Percentiles rank a stretch among this genome's conserved stretches.
These are phyloP conservation scores for Oreocharis arfaki DNA, from an alignment of 2,113 vertebrate species.

Conservation along the genomic window DNA sequence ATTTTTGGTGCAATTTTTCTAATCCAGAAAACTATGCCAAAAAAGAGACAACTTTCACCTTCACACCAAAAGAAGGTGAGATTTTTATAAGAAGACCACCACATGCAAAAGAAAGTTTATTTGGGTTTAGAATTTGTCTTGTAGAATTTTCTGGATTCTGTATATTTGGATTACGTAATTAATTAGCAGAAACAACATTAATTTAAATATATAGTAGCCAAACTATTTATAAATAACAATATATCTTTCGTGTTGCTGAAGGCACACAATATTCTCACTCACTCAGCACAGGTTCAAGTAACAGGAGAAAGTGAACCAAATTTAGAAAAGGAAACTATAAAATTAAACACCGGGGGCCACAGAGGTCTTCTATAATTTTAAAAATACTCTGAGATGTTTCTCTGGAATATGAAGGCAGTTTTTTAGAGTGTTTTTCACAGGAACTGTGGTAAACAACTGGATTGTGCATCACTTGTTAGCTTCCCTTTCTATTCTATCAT, in stretches of 20 bases:
- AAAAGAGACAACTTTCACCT: neutral
- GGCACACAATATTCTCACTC: neutral
- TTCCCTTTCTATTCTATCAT: neutral
- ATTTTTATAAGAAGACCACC: neutral
- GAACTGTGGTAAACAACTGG: neutral
- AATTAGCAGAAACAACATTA: neutral
- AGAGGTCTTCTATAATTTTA: neutral
- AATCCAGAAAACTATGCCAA: neutral
- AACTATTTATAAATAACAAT: neutral
- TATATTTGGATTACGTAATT: neutral
- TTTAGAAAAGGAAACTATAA: neutral
- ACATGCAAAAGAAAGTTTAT: neutral
- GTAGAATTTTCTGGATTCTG: neutral
- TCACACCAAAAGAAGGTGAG: neutral
- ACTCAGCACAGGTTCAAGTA: neutral
- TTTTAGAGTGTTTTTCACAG: neutral
- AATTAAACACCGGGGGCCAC: neutral
- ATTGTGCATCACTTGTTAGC: neutral
- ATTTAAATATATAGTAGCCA: neutral
- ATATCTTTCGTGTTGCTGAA: neutral
- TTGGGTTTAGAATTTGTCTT: neutral
- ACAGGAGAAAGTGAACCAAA: neutral
- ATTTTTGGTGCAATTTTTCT: neutral
- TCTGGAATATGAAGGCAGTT: neutral
- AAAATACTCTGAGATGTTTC: neutral